Evolutionary conservation across 2,888 invertebrate species (phyloP), one percentile per base, ranked within the genome.

Genomic region (Elgonia sp.): DNA sequence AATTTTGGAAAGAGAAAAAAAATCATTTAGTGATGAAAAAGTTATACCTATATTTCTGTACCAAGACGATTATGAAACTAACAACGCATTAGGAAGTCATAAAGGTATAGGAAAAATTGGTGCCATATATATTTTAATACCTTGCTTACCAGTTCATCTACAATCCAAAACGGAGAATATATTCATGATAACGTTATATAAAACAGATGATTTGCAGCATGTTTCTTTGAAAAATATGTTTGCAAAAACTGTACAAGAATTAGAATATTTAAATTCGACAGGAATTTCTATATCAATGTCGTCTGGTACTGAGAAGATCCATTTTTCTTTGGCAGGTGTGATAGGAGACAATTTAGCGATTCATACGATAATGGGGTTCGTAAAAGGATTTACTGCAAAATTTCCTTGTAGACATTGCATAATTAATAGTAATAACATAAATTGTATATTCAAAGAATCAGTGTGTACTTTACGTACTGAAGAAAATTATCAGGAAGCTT

Each of bases 261-360:
- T 86, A n/a, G 42, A 72, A 14, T 83, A 18, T 72, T 53, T 83
- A 37, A 55, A 87, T 37, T 46, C 40, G 1, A 73, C 50, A 37
- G 83, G 67, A 46, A 83, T 87, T 12, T 46, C 6, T 46, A 21
- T 87, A 60, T 67, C 75, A 5, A 67, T 50, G 29, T 5, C 50
- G 37, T 10, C 4, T 63, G 79, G 79, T 21, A 21, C 21, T 12
- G 14, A 10, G 6, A 57, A 8, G 14, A 46, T 67, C 21, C n/a
- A 46, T 14, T 67, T 67, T 46, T 67, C 67, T 14, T 46, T 67
- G 14, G 46, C 67, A 16, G 46, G 12, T 8, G 42, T 90, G 14
- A 86, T 87, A 46, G 88, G 89, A 7, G 87, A 90, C 55, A 90
- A 90, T 76, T 77, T 89, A 6, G 90, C 83, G 20, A 55, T 86